These are phyloP conservation scores for Neogale vison DNA, from an alignment of 2,113 vertebrate genomes.

Conservation along the genomic window DNA sequence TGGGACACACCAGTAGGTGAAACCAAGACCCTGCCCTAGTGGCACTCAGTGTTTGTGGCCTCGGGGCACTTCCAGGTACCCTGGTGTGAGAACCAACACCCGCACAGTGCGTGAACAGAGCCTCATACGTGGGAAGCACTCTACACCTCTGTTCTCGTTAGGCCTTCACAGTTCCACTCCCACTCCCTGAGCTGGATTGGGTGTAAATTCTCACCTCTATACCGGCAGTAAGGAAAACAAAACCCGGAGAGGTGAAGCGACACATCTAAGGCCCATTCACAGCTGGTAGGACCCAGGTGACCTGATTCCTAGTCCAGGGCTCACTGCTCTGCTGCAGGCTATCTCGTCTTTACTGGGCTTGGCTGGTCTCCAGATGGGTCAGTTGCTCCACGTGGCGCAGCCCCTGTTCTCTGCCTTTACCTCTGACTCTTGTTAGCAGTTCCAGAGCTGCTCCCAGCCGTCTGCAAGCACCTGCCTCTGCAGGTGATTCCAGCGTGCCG, in stretches of 20 bases:
- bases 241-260: neutral
- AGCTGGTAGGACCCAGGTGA: neutral
- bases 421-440: neutral
- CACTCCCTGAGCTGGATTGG: neutral
- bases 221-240: neutral
- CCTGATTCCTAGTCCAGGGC: neutral
- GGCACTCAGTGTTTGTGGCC: neutral
- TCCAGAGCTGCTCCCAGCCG: neutral
- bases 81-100: neutral
- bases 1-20: neutral
- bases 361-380: neutral
- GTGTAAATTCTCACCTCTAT: neutral
- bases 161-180: neutral
- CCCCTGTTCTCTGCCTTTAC: neutral
- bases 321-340: neutral
- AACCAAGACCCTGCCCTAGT: neutral
- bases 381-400: no score
- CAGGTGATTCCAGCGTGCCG: neutral
- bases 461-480: neutral
- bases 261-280: neutral
- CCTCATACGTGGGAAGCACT: neutral
- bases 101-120: neutral
- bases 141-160: neutral
- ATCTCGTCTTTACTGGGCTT: neutral
- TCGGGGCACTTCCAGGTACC: neutral